phyloP scores from a whole-genome alignment of 2,888 invertebrate species.

The Empis livida region DNA sequence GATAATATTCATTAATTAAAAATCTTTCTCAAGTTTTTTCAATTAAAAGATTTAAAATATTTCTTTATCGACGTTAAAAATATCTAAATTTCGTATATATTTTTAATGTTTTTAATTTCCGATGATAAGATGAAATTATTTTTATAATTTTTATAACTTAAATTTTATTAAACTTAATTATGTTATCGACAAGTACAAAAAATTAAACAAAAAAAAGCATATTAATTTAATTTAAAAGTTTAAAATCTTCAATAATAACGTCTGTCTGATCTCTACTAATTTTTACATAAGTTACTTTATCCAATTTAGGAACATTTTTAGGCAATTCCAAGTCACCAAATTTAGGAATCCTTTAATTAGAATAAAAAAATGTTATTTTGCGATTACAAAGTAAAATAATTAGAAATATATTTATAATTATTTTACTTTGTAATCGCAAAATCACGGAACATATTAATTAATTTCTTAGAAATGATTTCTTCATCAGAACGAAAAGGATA shows the following conservation, averaged over 20 bases:
- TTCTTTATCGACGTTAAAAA: too few relatives aligned
- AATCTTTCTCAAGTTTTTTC: too few relatives aligned
- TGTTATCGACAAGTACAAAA: too few relatives aligned
- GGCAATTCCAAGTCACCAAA: neutral
- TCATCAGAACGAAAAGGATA: neutral
- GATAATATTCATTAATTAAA: too few relatives aligned
- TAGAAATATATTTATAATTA: neutral
- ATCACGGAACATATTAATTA: neutral
- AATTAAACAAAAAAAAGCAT: neutral
- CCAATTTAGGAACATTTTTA: neutral
- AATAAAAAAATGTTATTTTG: neutral
- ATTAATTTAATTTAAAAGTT: neutral
- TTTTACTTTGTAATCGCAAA: neutral
- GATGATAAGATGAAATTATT: too few relatives aligned
- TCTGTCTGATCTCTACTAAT: neutral
- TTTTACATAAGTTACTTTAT: neutral
- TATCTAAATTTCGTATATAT: too few relatives aligned
- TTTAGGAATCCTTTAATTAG: neutral
- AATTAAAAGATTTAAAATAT: too few relatives aligned
- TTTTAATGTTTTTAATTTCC: too few relatives aligned
- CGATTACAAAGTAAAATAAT: neutral
- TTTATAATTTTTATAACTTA: too few relatives aligned
- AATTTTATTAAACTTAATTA: too few relatives aligned
- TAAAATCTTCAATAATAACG: neutral
- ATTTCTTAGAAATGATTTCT: neutral